Evolutionary conservation across 2,888 invertebrate species (phyloP).

Genomic region (Leptinotarsa rubiginosa): DNA sequence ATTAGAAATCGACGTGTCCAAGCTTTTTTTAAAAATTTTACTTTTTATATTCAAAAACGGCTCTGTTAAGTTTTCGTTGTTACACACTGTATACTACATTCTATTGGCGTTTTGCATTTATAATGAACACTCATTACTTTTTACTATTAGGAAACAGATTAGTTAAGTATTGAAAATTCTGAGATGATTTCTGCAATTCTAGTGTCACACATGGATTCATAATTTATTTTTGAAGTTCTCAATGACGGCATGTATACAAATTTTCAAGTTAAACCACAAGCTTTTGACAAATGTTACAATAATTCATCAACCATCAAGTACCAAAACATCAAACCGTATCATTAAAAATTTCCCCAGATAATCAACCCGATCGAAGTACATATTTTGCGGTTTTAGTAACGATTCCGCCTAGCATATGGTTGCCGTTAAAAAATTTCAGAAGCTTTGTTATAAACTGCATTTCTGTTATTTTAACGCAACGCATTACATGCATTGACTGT

Average conservation of each 20-base stretch:
- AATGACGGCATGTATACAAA: not conserved
- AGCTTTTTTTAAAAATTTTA: too few species aligned
- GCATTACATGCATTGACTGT: constrained; percentile 21
- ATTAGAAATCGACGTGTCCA: too few species aligned
- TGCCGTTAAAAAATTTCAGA: constrained; percentile 26
- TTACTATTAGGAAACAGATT: too few species aligned
- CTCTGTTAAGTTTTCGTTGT: too few species aligned
- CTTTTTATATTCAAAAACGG: too few species aligned
- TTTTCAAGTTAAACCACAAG: not conserved
- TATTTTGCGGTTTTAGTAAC: constrained; percentile 37
- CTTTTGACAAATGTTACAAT: constrained; percentile 27
- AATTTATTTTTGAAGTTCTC: too few species aligned
- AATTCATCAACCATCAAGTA: constrained; percentile 27
- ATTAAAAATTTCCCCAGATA: constrained; percentile 33
- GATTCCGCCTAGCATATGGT: constrained; percentile 33
- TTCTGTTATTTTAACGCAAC: constrained; percentile 33
- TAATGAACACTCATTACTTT: too few species aligned
- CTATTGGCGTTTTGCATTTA: too few species aligned
- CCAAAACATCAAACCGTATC: constrained; percentile 33
- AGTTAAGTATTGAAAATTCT: too few species aligned
- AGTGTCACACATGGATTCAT: too few species aligned
- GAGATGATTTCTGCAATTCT: too few species aligned
- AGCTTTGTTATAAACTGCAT: constrained; percentile 24
- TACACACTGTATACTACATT: too few species aligned
- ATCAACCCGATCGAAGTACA: constrained; percentile 20